Percentiles rank a stretch among this genome's conserved stretches.
Evolutionary conservation across 2,888 invertebrate genomes (phyloP).

Genomic region (Spilarctia lutea): DNA sequence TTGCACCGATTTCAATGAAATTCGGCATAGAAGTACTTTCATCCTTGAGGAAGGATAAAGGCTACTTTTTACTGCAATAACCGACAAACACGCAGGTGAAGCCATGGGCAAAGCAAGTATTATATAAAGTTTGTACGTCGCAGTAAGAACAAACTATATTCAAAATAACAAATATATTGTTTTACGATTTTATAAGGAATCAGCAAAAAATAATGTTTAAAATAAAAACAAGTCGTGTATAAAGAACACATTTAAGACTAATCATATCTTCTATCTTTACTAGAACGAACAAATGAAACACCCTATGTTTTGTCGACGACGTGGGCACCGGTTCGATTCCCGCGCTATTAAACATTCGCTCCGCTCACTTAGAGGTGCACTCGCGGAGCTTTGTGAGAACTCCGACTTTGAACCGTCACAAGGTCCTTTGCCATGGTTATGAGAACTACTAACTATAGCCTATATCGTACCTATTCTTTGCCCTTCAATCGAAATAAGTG

Average conservation of each 20-base stretch:
- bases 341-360: slow-evolving; percentile 78
- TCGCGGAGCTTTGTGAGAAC: slow-evolving; percentile 62
- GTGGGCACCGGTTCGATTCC: slow-evolving; percentile 60
- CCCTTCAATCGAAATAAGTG: neutral
- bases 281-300: slow-evolving; percentile 14
- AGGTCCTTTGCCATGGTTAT: slow-evolving; percentile 17
- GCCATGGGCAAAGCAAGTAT: too few relatives aligned
- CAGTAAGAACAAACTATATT: neutral
- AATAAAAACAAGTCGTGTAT: neutral
- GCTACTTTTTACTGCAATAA: too few relatives aligned
- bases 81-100: too few relatives aligned
- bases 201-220: neutral
- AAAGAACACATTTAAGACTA: neutral
- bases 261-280: neutral
- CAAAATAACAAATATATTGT: neutral
- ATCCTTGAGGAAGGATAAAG: too few relatives aligned
- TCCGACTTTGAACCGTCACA: slow-evolving; percentile 15
- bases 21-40: too few relatives aligned
- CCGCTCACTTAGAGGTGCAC: slow-evolving; percentile 75
- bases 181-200: neutral
- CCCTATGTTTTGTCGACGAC: slow-evolving; percentile 40
- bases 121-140: too few relatives aligned
- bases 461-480: slow-evolving; percentile 3
- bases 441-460: slow-evolving; percentile 13
- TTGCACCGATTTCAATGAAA: too few relatives aligned